Evolutionary conservation across 2,113 vertebrate genomes (phyloP).

Genomic region (Myanophis thanlyinensis): DNA sequence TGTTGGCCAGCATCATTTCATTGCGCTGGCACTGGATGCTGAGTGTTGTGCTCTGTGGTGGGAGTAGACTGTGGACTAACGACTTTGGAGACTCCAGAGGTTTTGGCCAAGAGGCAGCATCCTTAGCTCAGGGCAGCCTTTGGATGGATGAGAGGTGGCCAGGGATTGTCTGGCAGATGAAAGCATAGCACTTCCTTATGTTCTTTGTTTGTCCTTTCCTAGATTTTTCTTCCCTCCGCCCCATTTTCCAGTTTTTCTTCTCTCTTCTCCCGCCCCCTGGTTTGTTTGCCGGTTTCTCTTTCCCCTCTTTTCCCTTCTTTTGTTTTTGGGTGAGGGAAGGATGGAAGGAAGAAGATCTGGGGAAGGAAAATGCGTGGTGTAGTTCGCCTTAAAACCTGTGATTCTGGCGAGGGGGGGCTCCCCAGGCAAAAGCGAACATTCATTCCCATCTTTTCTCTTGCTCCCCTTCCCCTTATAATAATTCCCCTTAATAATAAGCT

Average conservation of each 20-base stretch:
- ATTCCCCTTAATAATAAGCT: too few relatives aligned
- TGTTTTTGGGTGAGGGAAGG: neutral
- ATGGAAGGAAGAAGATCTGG: neutral
- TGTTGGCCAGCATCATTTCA: constrained; percentile 31
- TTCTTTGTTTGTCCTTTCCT: constrained; percentile 53
- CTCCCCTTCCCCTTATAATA: neutral
- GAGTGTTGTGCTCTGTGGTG: neutral
- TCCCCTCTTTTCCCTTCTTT: constrained; percentile 14
- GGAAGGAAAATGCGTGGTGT: constrained; percentile 14
- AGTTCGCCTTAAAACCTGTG: constrained; percentile 46
- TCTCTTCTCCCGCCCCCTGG: constrained; percentile 25
- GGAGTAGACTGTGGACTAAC: neutral
- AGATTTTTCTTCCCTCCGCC: constrained; percentile 49
- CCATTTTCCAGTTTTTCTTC: constrained; percentile 39
- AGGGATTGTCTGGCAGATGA: constrained; percentile 33
- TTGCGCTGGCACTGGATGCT: neutral
- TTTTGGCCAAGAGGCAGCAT: neutral
- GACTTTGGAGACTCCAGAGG: constrained; percentile 25
- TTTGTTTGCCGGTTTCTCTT: constrained; percentile 38
- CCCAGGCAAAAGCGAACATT: neutral
- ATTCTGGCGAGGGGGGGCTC: too few relatives aligned
- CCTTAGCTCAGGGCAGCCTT: constrained; percentile 21
- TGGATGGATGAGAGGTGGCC: constrained; percentile 27
- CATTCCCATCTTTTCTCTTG: too few relatives aligned
- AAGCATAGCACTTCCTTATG: constrained; percentile 37